Evolutionary conservation across 2,797 vertebrate genomes (phyloP), one percentile per base, ranked within the genome.

Genomic region (Lophius americanus): DNA sequence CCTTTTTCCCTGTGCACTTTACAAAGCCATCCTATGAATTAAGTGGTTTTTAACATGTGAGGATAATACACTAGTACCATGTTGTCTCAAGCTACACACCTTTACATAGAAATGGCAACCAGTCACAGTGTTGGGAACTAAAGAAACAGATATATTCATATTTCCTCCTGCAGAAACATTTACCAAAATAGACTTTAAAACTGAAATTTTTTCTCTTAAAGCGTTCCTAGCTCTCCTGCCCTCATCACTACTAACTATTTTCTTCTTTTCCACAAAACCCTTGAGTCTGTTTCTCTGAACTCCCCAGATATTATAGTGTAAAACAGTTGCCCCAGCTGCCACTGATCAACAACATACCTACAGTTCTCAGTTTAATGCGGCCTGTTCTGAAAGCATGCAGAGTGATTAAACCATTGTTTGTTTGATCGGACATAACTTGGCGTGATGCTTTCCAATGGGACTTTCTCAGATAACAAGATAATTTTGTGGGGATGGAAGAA

Each of bases 361-460:
- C 5, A 5, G 39, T 9, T 41, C 39, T 41, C 39, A 5, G 5
- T 9, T 9, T 41, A 9, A 41, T 5, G 39, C 39, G 39, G 5
- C 5, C 39, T 41, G 39, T 41, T 7, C 14, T 58, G 64, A 42
- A 36, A 54, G 52, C 61, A 62, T 23, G 44, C 75, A 64, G 36
- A 44, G 33, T 8, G 39, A 84, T 72, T 61, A 66, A 82, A 64
- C 35, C 9, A 55, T 78, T 55, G 65, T 74, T 83, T 79, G 56
- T 73, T 65, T 52, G 60, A 83, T 57, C 71, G 1, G 35, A 73
- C 52, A 67, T 66, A 57, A 74, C 73, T 85, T 87, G 81, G 77
- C 72, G 1, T 33, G 42, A 36, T 69, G 14, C 46, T 81, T 70
- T 81, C 48, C 66, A 62, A 67, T 35, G 50, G 62, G 12, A 57